Evolutionary conservation across 1,140 invertebrate genomes (phyloP), one percentile per base, ranked within the genome.

Genomic region (Subanguina moxae): DNA sequence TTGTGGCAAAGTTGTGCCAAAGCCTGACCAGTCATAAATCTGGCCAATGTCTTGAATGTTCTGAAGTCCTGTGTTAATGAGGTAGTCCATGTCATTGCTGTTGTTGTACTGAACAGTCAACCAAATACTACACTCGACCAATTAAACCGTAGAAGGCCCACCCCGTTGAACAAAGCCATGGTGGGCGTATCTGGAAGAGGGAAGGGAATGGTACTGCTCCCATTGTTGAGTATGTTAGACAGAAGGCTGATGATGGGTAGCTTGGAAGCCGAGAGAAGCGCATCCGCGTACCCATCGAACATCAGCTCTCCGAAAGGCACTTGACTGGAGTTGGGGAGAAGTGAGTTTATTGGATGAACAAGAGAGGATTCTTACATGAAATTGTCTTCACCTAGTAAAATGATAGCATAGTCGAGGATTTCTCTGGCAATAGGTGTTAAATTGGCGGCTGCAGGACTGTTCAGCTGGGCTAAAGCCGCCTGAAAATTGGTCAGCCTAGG

Each of bases 211-310:
- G 67, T 30, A 46, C 27, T 67, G 21, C 27, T 70, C 27, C 61
- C 57, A 45, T 66, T 58, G 21, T 66, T 61, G 1, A 66, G 32
- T 8, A 28, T 57, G 56, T 58, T 70, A 32, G 57, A 52, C 13
- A 65, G 19, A n/a, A 28, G n/a, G 13, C 57, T 58, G 17, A 59
- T 25, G 8, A 61, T 9, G 1, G 25, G 23, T 17, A 63, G 67
- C 32, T 70, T 46, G 5, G 56, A 64, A 3, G 45, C 23, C 1
- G 48, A 30, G 3, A 52, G 63, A 15, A 70, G 23, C n/a, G 63
- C 30, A 38, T 70, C 68, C 1, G 25, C 42, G 30, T 70, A 70
- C 15, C 68, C 68, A 48, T 70, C 68, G 25, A 70, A 70, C 23
- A 70, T 62, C 21, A 70, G 30, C 23, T 70, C 63, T 7, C 68